Base-by-base conservation (phyloP, 2,797 vertebrate species). In the Chromobotia macracanthus region DNA sequence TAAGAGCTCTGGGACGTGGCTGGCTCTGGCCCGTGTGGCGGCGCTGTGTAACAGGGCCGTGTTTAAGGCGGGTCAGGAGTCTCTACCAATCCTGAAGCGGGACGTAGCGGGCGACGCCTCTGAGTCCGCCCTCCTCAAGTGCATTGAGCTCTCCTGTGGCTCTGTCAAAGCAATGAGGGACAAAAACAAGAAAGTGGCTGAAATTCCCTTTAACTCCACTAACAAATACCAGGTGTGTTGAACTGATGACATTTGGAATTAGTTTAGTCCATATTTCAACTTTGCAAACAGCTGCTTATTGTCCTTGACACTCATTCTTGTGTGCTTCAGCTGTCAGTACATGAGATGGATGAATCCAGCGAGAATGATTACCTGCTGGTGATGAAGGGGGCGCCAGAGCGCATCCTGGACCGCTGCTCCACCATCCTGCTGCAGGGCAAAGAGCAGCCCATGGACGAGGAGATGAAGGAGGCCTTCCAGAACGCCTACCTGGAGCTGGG, bases 111-210 rank as follows among this genome's bases (percentile, higher is more conserved):
- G 96, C 0, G 96, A 97, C 0, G 96, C 96, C 75, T 97, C 95
- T 0, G 96, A 97, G 85, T 97, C 96, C 0, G 96, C 96, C 25
- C 93, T 97, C 38, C 92, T 97, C 19, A 97, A 97, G 86, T 97
- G 96, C 64, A 97, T 97, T 0, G 96, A 97, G 88, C 87, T 97
- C 79, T 97, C 95, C n/a, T 96, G 95, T 0, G 96, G 96, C 35
- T 75, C 93, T 0, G 95, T 97, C 81, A 96, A 95, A 79, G 82
- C 89, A 67, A 94, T 97, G 92, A 92, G 96, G 25, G 96, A 97
- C 48, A 95, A 95, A 80, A 95, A 94, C 90, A 97, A 97, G 91
- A 97, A 97, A 80, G 95, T 96, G 80, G 95, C 96, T 97, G n/a
- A n/a, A n/a, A n/a, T n/a, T n/a, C n/a, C n/a, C n/a, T n/a, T n/a